phyloP scores from a whole-genome alignment of 2,797 vertebrate genomes.

The Chaetodon trifasciatus region DNA sequence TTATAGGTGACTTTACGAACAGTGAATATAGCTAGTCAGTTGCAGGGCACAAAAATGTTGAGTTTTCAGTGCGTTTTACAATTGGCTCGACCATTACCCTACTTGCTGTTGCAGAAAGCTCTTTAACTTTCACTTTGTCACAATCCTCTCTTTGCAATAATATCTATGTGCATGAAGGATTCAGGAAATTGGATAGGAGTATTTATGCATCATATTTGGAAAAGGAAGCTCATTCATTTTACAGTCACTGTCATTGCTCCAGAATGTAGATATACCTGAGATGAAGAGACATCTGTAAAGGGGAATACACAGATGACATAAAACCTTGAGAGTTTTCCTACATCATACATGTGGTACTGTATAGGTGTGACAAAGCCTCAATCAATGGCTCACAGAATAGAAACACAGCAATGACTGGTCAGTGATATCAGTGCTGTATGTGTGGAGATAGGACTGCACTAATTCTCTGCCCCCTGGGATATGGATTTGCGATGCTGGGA shows the following conservation, averaged over 20 bases:
- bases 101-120: conserved; percentile 18
- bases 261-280: background rate
- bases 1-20: conserved; percentile 44
- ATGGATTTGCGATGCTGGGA: conserved; percentile 53
- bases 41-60: background rate
- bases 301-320: background rate
- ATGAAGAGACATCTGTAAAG: background rate
- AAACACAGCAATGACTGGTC: conserved; percentile 43
- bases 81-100: background rate
- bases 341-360: background rate
- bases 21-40: conserved; percentile 24
- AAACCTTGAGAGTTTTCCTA: background rate
- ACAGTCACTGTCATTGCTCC: conserved; percentile 8
- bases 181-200: conserved; percentile 42
- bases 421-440: conserved; percentile 37
- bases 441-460: conserved; percentile 34
- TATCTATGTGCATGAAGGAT: conserved; percentile 25
- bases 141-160: conserved; percentile 42
- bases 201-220: conserved; percentile 33
- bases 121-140: conserved; percentile 46
- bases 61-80: conserved; percentile 18
- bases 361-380: conserved; percentile 22
- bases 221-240: conserved; percentile 33
- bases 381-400: background rate
- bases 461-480: conserved; percentile 28